Base-by-base conservation (phyloP, 2,888 invertebrate genomes). In the Arrhopalites spinosus region DNA sequence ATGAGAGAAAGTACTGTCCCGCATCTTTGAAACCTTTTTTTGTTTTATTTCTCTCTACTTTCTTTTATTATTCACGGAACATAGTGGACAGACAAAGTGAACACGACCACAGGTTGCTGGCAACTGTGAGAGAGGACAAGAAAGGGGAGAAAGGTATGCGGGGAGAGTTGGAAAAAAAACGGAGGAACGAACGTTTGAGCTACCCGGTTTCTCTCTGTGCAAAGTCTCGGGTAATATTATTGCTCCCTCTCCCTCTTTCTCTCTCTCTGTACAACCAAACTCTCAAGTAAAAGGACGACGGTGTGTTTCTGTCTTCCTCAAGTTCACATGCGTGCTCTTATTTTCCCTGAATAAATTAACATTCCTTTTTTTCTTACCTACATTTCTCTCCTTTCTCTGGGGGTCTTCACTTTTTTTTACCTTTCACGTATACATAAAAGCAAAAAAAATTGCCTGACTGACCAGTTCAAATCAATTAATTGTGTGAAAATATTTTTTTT, bases 71-170 rank as follows among this genome's bases (percentile, higher is more conserved):
- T 36, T 11, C 36, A 36, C n/a, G 59, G 56, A 56, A 56, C 67
- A 67, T 67, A 43, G 25, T 20, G 20, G n/a, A 30, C 36, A 70
- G 61, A 73, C 70, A 76, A 66, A 81, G 78, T 78, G 80, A 79
- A 78, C 79, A 74, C 78, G 70, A 80, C 78, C 79, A 80, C 78
- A 80, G 78, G 78, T 78, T 80, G 78, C 71, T 80, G 78, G 76
- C 80, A 78, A 81, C 81, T 81, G 71, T 27, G 30, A 61, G 20
- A 67, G 27, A 23, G n/a, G n/a, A n/a, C n/a, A n/a, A 27, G 30
- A 23, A 45, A 11, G 23, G 13, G 36, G 25, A 66, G 13, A 20
- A 66, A 7, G 15, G 36, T 36, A 36, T 3, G 11, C 36, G 36
- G 11, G 11, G 73, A n/a, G n/a, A n/a, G n/a, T n/a, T 20, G 25